Conservation (phyloP, 1,140 invertebrate species). For the Lasioglossum baleicum region DNA sequence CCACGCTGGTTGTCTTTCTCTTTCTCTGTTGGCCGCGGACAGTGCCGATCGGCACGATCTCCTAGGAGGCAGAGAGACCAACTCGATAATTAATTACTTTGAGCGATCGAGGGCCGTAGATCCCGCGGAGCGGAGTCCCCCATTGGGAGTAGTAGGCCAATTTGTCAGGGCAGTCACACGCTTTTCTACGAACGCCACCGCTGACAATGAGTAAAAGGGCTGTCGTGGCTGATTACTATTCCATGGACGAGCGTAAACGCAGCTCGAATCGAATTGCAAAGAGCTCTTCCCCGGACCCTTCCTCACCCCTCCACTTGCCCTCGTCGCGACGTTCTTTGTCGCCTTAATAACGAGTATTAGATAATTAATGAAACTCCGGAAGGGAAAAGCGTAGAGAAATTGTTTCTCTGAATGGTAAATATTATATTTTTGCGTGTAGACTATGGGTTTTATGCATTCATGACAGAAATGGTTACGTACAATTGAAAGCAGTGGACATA, state of each 20-base stretch:
- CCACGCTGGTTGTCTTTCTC: constrained; percentile 54
- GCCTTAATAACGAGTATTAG: constrained; percentile 5
- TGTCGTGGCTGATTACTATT: constrained; percentile 55
- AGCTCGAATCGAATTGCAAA: constrained; percentile 38
- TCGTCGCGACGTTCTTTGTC: neutral
- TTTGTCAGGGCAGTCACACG: constrained; percentile 61
- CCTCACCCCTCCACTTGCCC: too few species aligned
- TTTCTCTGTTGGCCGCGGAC: constrained; percentile 27
- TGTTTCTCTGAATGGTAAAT: too few species aligned
- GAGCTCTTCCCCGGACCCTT: neutral
- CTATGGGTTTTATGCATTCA: too few species aligned
- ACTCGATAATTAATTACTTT: constrained; percentile 65
- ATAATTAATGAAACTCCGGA: constrained; percentile 10
- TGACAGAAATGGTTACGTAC: too few species aligned
- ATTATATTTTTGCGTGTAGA: too few species aligned
- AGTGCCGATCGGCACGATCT: constrained; percentile 59
- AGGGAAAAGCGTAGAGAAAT: neutral
- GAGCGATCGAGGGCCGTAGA: constrained; percentile 65
- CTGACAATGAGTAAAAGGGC: constrained; percentile 48
- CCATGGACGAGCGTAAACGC: constrained; percentile 41
- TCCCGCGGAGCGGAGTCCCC: constrained; percentile 52
- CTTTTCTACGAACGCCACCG: constrained; percentile 55
- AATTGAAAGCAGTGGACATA: too few species aligned
- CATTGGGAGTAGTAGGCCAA: constrained; percentile 60
- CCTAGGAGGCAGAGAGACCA: constrained; percentile 55